phyloP scores from a whole-genome alignment of 2,888 invertebrate species.

The Phrixothrix hirtus region DNA sequence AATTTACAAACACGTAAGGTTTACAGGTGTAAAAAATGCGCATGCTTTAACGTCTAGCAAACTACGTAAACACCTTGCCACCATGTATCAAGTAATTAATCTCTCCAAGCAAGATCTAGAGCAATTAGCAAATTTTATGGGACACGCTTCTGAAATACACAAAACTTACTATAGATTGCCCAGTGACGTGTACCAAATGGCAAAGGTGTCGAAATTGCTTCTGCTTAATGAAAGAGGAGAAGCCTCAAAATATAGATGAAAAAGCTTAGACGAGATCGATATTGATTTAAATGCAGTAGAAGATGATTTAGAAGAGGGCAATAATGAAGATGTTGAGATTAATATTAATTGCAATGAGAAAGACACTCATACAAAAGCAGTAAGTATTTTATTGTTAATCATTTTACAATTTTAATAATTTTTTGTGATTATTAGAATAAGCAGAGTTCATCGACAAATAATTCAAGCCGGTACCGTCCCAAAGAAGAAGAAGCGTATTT shows the following conservation, averaged over 20 bases:
- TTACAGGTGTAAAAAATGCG: constrained; percentile 8
- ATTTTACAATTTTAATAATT: constrained; percentile 2
- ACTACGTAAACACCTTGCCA: constrained; percentile 9
- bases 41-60: constrained; percentile 7
- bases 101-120: neutral
- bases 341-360: neutral
- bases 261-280: constrained; percentile 3
- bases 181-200: no score
- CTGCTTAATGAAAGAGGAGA: constrained; percentile 3
- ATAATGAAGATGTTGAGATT: constrained; percentile 2
- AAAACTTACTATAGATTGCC: constrained; percentile 6
- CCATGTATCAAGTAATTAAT: constrained; percentile 5
- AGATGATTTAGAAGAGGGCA: neutral
- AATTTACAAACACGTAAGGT: constrained; percentile 1
- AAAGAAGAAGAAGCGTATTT: no score
- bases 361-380: neutral
- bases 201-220: constrained; percentile 4
- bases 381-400: neutral
- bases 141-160: constrained; percentile 5
- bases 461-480: neutral
- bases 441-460: neutral
- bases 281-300: constrained; percentile 2
- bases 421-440: neutral
- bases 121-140: no score
- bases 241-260: constrained; percentile 1